A percentile compares a stretch with the other conserved stretches of the same genome.
phyloP scores from a whole-genome alignment of 1,140 invertebrate species.

The Heliothis subflexa region DNA sequence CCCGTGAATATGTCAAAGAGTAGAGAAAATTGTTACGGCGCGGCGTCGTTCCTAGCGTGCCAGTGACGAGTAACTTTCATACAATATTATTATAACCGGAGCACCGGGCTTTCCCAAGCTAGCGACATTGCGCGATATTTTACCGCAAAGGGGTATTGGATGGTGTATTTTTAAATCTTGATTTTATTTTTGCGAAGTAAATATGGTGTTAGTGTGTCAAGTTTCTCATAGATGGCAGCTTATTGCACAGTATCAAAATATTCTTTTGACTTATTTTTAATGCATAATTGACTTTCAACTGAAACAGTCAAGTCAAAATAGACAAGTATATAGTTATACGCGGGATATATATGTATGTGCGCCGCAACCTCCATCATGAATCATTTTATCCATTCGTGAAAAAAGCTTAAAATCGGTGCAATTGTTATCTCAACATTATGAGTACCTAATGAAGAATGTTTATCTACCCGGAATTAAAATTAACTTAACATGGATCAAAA shows the following conservation, averaged over 20 bases:
- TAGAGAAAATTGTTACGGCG: slow-evolving; percentile 47
- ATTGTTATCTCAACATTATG: too few relatives aligned
- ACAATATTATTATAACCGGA: slow-evolving; percentile 49
- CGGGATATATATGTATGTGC: too few relatives aligned
- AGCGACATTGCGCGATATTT: slow-evolving; percentile 22
- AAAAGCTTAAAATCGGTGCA: too few relatives aligned
- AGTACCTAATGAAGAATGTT: too few relatives aligned
- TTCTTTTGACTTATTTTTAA: too few relatives aligned
- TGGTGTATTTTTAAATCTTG: slow-evolving; percentile 2
- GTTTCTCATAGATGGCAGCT: background rate
- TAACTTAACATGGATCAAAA: too few relatives aligned
- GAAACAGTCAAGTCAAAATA: too few relatives aligned
- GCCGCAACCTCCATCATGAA: too few relatives aligned
- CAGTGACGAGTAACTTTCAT: slow-evolving; percentile 46
- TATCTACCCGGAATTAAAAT: too few relatives aligned
- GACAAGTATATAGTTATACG: too few relatives aligned
- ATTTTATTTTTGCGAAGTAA: background rate
- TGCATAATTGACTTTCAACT: too few relatives aligned
- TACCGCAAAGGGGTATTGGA: background rate
- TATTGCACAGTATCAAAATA: background rate
- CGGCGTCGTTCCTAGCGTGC: slow-evolving; percentile 34
- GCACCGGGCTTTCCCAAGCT: slow-evolving; percentile 42
- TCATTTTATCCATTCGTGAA: too few relatives aligned
- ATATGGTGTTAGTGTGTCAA: background rate
- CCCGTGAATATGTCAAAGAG: slow-evolving; percentile 47